A percentile compares a stretch with the other conserved stretches of the same genome.
Conservation (phyloP, 1,140 invertebrate species). For the Batillaria attramentaria region DNA sequence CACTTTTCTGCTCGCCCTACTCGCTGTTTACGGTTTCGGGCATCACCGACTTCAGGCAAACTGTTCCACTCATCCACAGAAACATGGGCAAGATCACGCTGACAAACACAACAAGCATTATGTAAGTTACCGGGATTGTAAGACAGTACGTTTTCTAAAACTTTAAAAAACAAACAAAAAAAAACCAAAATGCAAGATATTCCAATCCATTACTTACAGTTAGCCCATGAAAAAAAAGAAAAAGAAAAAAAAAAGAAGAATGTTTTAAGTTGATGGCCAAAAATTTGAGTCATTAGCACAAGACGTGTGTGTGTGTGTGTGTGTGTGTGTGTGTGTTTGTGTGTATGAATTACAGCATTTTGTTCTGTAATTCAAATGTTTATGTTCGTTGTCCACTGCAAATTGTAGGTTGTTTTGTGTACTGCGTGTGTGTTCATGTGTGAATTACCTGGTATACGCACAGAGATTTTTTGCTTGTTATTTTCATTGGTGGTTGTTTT, state of each 20-base stretch:
- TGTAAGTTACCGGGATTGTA: too few relatives aligned
- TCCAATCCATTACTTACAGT: neutral
- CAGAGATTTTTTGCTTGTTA: too few relatives aligned
- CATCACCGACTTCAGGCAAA: slow-evolving; percentile 98
- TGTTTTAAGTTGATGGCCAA: neutral
- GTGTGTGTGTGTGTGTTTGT: too few relatives aligned
- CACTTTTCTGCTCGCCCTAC: slow-evolving; percentile 94
- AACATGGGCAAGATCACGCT: slow-evolving; percentile 85
- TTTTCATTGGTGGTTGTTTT: too few relatives aligned
- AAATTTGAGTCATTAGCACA: neutral
- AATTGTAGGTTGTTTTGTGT: too few relatives aligned
- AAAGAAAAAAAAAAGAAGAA: neutral
- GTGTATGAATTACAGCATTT: too few relatives aligned
- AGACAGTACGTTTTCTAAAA: too few relatives aligned
- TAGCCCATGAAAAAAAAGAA: neutral
- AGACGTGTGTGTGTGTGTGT: too few relatives aligned
- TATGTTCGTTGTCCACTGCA: too few relatives aligned
- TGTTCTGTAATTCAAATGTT: too few relatives aligned
- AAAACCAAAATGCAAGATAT: neutral
- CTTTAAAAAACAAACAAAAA: neutral
- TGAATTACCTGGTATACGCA: too few relatives aligned
- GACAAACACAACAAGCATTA: neutral
- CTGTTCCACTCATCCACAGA: slow-evolving; percentile 96
- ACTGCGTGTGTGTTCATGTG: too few relatives aligned
- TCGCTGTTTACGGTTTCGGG: slow-evolving; percentile 96